Conservation (phyloP, 2,113 vertebrate genomes). For the Taurulus bubalis region DNA sequence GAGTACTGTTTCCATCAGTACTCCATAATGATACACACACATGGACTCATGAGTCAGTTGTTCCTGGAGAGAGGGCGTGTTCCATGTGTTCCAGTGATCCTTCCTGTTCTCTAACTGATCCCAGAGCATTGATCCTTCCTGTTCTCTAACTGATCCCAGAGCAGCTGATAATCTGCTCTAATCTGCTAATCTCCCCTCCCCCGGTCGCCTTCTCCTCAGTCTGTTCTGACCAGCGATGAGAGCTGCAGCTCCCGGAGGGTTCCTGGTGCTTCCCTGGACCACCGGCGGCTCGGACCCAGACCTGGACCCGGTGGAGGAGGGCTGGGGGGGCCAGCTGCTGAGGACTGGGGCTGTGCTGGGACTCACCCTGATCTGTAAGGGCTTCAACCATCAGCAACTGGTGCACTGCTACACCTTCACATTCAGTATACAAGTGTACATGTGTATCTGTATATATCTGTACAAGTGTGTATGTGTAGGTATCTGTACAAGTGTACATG, state of each 20-base stretch:
- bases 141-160: conserved; percentile 34
- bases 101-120: too few species aligned
- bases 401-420: neutral
- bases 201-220: conserved; percentile 11
- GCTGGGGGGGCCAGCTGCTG: conserved; percentile 19
- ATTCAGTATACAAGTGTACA: neutral
- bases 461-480: neutral
- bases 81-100: too few species aligned
- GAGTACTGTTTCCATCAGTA: too few species aligned
- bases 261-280: conserved; percentile 68
- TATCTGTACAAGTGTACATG: neutral
- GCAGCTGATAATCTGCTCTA: conserved; percentile 61
- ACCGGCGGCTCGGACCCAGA: neutral
- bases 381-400: neutral
- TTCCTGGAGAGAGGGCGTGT: too few species aligned
- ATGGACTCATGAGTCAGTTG: too few species aligned
- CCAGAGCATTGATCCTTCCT: neutral
- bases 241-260: conserved; percentile 14
- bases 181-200: conserved; percentile 61
- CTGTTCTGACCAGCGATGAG: conserved; percentile 46
- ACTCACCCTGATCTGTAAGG: conserved; percentile 68
- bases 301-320: neutral
- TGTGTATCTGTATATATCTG: neutral
- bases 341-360: conserved; percentile 62
- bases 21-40: too few species aligned